These are phyloP conservation scores for Hippoglossus hippoglossus DNA, from an alignment of 2,797 vertebrate genomes.

Conservation along the genomic window DNA sequence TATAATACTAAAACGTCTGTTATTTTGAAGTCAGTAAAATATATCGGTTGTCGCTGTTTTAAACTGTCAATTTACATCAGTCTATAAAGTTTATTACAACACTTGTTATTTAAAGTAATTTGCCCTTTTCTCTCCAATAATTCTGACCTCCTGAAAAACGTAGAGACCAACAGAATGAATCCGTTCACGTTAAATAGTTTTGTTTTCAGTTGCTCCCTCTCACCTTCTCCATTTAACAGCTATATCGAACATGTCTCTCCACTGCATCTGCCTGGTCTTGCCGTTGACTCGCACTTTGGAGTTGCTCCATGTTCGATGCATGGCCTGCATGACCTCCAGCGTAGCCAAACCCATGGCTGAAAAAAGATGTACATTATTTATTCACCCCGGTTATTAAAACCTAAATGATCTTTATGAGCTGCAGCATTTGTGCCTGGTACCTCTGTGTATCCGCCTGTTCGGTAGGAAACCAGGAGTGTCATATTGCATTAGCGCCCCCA, in stretches of 20 bases:
- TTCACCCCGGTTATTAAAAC: too few relatives aligned
- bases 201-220: not conserved
- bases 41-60: too few relatives aligned
- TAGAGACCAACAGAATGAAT: too few relatives aligned
- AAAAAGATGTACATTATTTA: not conserved
- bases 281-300: constrained; percentile 96
- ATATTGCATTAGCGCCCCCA: constrained; percentile 96
- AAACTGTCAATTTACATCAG: too few relatives aligned
- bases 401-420: not conserved
- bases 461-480: constrained; percentile 95
- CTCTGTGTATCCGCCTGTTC: constrained; percentile 96
- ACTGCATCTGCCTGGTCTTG: constrained; percentile 96
- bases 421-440: constrained; percentile 66
- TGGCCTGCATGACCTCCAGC: constrained; percentile 97
- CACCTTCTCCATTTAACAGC: constrained; percentile 99
- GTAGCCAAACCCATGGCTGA: constrained; percentile 96
- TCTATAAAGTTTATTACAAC: too few relatives aligned
- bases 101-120: too few relatives aligned
- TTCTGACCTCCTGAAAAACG: too few relatives aligned
- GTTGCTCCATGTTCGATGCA: constrained; percentile 95
- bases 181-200: too few relatives aligned
- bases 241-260: constrained; percentile 99
- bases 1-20: too few relatives aligned
- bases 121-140: too few relatives aligned
- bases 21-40: too few relatives aligned